These are phyloP conservation scores for Mystacornis crossleyi DNA, from an alignment of 2,113 vertebrate genomes.

Conservation along the genomic window DNA sequence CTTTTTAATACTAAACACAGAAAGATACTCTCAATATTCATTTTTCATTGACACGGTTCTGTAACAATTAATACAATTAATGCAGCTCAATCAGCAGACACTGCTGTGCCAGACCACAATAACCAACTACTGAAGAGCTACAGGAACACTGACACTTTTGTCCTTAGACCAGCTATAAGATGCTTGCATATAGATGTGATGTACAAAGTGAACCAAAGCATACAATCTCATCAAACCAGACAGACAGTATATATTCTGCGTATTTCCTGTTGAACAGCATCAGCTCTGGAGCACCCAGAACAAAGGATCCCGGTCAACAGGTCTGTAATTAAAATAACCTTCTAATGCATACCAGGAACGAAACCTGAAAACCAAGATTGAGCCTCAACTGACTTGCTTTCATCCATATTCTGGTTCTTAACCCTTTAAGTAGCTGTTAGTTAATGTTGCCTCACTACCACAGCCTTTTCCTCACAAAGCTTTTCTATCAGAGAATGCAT, in stretches of 20 bases:
- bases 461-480: not conserved
- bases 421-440: not conserved
- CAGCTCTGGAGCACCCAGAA: not conserved
- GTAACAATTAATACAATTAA: not conserved
- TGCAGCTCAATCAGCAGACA: not conserved
- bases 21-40: not conserved
- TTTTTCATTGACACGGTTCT: not conserved
- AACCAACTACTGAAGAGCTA: not conserved
- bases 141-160: not conserved
- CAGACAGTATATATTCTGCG: fast-evolving
- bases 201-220: not conserved
- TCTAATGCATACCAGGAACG: not conserved
- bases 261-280: not conserved
- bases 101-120: not conserved
- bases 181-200: not conserved
- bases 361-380: not conserved
- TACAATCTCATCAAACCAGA: not conserved
- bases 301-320: not conserved
- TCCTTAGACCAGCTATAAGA: not conserved
- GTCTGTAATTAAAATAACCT: not conserved
- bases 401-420: not conserved
- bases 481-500: not conserved
- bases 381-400: not conserved
- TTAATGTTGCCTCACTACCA: not conserved
- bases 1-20: not conserved